phyloP scores from a whole-genome alignment of 1,140 invertebrate genomes.

The Popillia japonica region DNA sequence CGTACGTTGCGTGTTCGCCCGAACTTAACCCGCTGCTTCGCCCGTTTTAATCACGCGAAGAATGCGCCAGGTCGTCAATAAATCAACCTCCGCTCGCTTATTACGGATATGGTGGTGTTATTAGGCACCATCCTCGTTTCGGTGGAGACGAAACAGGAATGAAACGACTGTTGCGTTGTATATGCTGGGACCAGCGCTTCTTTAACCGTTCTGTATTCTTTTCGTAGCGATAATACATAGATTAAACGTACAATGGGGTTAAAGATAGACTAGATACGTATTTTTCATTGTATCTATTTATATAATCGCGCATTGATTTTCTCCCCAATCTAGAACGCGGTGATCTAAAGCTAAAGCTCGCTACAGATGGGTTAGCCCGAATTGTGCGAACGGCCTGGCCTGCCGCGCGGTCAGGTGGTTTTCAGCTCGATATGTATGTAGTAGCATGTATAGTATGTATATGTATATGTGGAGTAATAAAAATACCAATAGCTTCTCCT shows the following conservation, averaged over 20 bases:
- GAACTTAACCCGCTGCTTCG: neutral
- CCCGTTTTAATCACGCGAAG: neutral
- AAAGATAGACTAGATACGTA: neutral
- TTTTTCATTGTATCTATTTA: neutral
- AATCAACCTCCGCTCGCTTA: neutral
- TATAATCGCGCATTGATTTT: neutral
- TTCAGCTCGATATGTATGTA: neutral
- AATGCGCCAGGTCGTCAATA: neutral
- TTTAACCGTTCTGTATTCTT: no score
- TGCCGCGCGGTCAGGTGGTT: neutral
- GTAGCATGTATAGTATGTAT: constrained; percentile 1
- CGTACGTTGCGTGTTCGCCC: neutral
- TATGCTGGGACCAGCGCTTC: no score
- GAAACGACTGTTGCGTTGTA: no score
- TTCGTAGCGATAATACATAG: no score
- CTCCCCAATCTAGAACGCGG: neutral
- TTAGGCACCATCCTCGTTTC: no score
- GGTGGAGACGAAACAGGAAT: no score
- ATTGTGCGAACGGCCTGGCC: neutral
- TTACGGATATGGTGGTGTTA: no score
- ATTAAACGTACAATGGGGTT: no score
- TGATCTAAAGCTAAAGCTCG: neutral
- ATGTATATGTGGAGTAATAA: neutral
- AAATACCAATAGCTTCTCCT: constrained; percentile 6
- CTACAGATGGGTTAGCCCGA: neutral